Evolutionary conservation across 2,797 vertebrate genomes (phyloP), one percentile per base, ranked within the genome.

Genomic region (Coregonus ussuriensis): DNA sequence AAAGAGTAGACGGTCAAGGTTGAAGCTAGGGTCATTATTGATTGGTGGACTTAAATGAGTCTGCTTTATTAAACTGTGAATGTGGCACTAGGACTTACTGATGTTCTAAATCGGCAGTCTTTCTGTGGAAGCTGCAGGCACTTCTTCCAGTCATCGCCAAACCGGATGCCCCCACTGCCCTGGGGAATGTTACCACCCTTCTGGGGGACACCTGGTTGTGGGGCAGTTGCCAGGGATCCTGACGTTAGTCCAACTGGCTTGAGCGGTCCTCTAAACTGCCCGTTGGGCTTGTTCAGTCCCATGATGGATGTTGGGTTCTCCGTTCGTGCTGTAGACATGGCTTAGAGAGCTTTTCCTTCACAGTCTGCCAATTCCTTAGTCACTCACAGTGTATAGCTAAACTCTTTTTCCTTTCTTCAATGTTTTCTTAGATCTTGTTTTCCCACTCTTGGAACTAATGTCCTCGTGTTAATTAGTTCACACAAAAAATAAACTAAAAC

Each of bases 131-230:
- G 91, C 53, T 93, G 93, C 81, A 95, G 85, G 85, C 81, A 90
- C 80, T 92, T 93, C 87, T 94, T 94, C 93, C 94, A 95, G 87
- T 94, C 93, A 90, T 95, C 93, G 4, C 93, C 93, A 89, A 94
- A 94, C 80, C 88, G 93, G 81, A 94, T 94, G 37, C 91, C 91
- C 31, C 88, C 86, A 77, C 90, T 91, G 87, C 78, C 93, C 71
- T 91, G 88, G 79, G 90, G 91, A 88, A 89, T 83, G 81, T 86
- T 84, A 86, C 81, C 91, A 81, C 37, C 90, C 81, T 87, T 93
- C 79, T 87, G 88, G 29, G 74, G 75, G 74, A 14, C 81, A 79
- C 31, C 79, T 63, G 83, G 79, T 69, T 88, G 92, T 41, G 86
- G 84, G 67, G 75, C 82, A 79, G 82, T 35, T 63, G 81, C 41